Conservation (phyloP, 2,797 vertebrate species). For the Avahi laniger region DNA sequence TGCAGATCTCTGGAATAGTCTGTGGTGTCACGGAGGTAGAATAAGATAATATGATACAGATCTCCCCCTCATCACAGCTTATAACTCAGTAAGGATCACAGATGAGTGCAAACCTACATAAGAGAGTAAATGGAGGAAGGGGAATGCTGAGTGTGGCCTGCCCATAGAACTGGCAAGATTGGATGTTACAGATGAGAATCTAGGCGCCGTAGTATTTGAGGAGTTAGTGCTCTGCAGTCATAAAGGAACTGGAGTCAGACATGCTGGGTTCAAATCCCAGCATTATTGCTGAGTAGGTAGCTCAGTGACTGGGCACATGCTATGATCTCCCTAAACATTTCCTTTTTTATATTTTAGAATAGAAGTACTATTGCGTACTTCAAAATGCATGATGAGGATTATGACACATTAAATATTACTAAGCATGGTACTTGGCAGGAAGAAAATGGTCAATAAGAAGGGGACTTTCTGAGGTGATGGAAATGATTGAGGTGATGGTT, state of each 20-base stretch:
- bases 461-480: neutral
- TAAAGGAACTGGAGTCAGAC: neutral
- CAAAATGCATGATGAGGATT: neutral
- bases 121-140: neutral
- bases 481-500: neutral
- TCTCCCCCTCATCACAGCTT: neutral
- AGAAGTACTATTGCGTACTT: neutral
- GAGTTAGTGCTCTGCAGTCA: neutral
- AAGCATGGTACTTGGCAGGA: neutral
- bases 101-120: neutral
- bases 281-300: neutral
- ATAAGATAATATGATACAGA: neutral
- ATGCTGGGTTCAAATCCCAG: neutral
- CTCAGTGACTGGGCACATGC: neutral
- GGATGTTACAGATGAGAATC: neutral
- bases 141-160: neutral
- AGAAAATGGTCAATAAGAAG: neutral
- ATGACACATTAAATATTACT: neutral
- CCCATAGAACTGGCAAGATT: neutral
- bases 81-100: neutral
- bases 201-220: neutral
- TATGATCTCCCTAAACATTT: neutral
- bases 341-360: neutral
- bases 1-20: neutral
- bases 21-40: neutral